phyloP scores from a whole-genome alignment of 2,113 vertebrate species.

The Carassius auratus region DNA sequence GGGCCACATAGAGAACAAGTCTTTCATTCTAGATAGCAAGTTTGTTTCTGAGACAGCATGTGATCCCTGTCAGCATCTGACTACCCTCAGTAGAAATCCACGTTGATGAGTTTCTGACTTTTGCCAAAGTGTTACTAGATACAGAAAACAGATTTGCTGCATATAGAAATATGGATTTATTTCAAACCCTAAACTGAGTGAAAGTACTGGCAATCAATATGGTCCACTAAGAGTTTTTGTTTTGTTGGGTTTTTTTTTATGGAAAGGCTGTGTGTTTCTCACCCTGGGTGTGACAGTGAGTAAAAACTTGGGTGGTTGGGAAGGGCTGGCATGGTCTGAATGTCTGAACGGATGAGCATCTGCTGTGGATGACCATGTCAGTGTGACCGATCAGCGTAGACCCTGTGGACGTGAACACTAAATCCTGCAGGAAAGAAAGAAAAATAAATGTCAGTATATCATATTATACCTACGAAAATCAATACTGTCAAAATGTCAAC shows the following conservation, averaged over 20 bases:
- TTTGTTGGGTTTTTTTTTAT: too few species aligned
- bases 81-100: constrained; percentile 45
- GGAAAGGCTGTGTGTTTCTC: constrained; percentile 58
- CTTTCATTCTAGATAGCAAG: constrained; percentile 60
- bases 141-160: not conserved
- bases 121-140: not conserved
- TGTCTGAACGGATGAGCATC: constrained; percentile 78
- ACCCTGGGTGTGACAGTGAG: constrained; percentile 88
- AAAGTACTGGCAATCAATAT: constrained; percentile 6
- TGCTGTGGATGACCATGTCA: constrained; percentile 81
- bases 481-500: not conserved
- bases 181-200: constrained; percentile 19
- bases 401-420: constrained; percentile 88
- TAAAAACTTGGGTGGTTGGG: constrained; percentile 88
- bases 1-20: constrained; percentile 54
- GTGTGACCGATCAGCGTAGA: constrained; percentile 81
- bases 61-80: constrained; percentile 57
- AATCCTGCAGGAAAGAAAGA: constrained; percentile 71
- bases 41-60: constrained; percentile 71
- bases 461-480: not conserved
- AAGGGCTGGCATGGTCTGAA: constrained; percentile 83
- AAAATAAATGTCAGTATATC: not conserved
- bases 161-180: not conserved
- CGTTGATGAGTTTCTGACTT: not conserved
- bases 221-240: not conserved